phyloP scores from a whole-genome alignment of 2,888 invertebrate genomes.

The Drosophila demipolita region DNA sequence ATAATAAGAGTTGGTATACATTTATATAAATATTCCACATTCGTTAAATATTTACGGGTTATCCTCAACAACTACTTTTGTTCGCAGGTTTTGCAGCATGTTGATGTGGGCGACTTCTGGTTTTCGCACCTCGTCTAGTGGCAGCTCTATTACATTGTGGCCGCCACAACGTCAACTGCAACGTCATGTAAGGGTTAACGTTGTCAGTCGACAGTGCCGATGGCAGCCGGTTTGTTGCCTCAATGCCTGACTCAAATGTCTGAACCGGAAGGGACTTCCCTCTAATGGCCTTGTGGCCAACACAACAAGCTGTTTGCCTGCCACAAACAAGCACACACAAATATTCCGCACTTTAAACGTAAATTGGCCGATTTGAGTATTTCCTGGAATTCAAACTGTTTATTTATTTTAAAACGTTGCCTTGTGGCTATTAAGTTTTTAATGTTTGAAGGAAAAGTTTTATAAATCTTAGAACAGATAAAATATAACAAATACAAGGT shows the following conservation, averaged over 20 bases:
- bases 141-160: conserved; percentile 31
- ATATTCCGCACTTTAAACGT: neutral
- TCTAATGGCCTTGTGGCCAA: conserved; percentile 26
- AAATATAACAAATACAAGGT: neutral
- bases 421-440: neutral
- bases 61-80: neutral
- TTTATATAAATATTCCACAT: neutral
- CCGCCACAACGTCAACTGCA: conserved; percentile 52
- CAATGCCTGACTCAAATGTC: conserved; percentile 23
- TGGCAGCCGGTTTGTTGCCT: conserved; percentile 11
- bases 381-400: neutral
- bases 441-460: neutral
- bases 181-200: conserved; percentile 34
- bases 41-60: neutral
- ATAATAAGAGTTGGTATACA: neutral
- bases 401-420: conserved; percentile 1
- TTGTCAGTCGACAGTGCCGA: conserved; percentile 30
- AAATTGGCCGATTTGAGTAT: neutral
- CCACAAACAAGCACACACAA: neutral
- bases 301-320: conserved; percentile 24
- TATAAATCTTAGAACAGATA: neutral
- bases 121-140: conserved; percentile 31
- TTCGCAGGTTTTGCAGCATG: neutral
- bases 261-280: conserved; percentile 17
- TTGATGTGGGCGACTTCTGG: conserved; percentile 10